Conservation (phyloP, 2,797 vertebrate species). For the Todus mexicanus region DNA sequence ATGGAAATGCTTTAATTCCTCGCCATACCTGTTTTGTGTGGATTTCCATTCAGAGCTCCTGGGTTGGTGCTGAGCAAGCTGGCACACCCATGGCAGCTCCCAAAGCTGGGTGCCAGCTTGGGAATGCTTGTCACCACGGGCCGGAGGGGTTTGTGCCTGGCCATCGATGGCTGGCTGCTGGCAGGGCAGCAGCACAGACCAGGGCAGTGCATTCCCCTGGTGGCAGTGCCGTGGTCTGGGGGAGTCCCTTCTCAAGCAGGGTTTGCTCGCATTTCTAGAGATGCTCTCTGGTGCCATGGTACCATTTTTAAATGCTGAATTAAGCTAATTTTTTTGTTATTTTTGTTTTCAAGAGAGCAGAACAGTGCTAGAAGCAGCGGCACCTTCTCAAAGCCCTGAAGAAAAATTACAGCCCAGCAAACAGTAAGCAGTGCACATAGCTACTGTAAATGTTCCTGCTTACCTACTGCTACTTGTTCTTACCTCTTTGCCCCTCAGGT, state of each 20-base stretch:
- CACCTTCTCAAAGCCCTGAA: not conserved
- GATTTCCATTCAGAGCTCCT: not conserved
- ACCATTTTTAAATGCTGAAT: not conserved
- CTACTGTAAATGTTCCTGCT: not conserved
- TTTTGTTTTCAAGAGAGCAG: not conserved
- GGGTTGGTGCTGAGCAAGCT: not conserved
- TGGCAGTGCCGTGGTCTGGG: not conserved
- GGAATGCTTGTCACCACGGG: not conserved
- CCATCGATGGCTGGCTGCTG: not conserved
- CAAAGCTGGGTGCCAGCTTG: not conserved
- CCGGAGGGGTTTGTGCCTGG: not conserved
- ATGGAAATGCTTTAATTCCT: not conserved
- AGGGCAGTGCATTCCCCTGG: not conserved
- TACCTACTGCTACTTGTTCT: not conserved
- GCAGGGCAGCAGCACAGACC: not conserved
- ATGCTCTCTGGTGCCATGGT: fast-evolving
- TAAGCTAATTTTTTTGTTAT: not conserved
- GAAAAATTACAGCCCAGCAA: not conserved
- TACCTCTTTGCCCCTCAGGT: not conserved
- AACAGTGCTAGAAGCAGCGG: not conserved
- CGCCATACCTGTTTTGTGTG: not conserved
- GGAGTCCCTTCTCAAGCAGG: not conserved
- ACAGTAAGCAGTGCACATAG: fast-evolving
- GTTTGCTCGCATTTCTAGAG: not conserved
- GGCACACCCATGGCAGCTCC: fast-evolving